Evolutionary conservation across 1,140 invertebrate species (phyloP), one percentile per base, ranked within the genome.

Genomic region (Drosophila takahashii): DNA sequence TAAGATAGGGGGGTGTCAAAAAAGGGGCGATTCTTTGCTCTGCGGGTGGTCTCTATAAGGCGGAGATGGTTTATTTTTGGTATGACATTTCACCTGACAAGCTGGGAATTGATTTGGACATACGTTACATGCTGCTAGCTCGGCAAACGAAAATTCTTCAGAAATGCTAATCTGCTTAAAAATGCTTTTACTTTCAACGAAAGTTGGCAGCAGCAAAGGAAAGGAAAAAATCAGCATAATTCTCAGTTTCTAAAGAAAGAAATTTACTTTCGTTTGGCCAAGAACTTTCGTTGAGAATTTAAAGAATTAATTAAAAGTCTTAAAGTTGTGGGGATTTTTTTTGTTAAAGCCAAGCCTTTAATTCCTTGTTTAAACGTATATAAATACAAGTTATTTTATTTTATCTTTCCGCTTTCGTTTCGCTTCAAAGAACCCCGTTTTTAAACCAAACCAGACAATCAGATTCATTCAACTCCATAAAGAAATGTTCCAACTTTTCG

Each of bases 341-440:
- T 61, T n/a, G n/a, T 22, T 34, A 2, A 34, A 51, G 6, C 15
- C 29, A 16, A 51, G 8, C 15, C 15, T 6, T 15, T 37, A 64
- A 32, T 57, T 22, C 16, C 56, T 4, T 2, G 6, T 11, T 6
- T n/a, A 10, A 13, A 18, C 15, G 18, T 16, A 39, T 48, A 41
- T 8, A 39, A 22, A 41, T 39, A 50, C 7, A 41, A 41, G 15
- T 32, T 26, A n/a, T 62, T 58, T 58, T 6, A 69, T 37, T 37
- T 67, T 37, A 69, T 70, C 64, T 69, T 69, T 69, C 66, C 66
- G 62, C 66, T 70, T 69, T 70, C 41, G 66, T 18, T 67, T 54
- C 5, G 44, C 44, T 9, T 39, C 8, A 39, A 34, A 27, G 45
- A 50, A 50, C 34, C 22, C 26, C 59, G 26, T 61, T 37, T 27